These are phyloP conservation scores for Gallinago stenura DNA, from an alignment of 2,797 vertebrate genomes.

Conservation along the genomic window DNA sequence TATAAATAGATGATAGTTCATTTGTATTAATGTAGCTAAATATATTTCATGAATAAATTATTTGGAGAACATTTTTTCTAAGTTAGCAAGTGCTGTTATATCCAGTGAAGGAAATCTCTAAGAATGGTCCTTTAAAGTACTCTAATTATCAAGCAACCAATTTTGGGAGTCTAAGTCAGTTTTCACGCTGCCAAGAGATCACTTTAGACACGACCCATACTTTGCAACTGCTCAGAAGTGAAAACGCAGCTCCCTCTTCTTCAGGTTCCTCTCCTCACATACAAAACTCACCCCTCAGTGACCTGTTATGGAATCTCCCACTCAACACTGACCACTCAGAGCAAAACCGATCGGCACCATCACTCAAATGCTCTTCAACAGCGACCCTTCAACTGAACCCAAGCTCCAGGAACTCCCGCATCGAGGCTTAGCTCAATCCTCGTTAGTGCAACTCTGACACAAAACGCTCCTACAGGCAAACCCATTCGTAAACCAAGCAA, in stretches of 20 bases:
- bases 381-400: background rate
- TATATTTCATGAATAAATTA: slow-evolving; percentile 38
- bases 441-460: background rate
- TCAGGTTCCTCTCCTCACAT: background rate
- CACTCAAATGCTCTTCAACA: background rate
- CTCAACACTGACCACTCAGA: background rate
- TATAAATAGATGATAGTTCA: slow-evolving; percentile 6
- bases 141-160: background rate
- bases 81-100: background rate
- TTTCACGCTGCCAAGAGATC: background rate
- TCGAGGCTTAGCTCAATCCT: background rate
- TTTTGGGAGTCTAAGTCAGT: background rate
- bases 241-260: background rate
- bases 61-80: background rate
- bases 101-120: background rate
- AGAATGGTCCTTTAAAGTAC: background rate
- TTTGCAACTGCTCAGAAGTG: background rate
- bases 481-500: background rate
- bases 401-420: background rate
- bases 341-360: background rate
- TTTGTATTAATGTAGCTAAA: slow-evolving; percentile 44
- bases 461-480: background rate
- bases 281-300: background rate
- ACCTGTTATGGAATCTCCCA: background rate
- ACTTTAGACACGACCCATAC: background rate